A percentile compares a stretch with the other conserved stretches of the same genome.
Conservation (phyloP, 1,140 invertebrate genomes). For the Calycopis cecrops region DNA sequence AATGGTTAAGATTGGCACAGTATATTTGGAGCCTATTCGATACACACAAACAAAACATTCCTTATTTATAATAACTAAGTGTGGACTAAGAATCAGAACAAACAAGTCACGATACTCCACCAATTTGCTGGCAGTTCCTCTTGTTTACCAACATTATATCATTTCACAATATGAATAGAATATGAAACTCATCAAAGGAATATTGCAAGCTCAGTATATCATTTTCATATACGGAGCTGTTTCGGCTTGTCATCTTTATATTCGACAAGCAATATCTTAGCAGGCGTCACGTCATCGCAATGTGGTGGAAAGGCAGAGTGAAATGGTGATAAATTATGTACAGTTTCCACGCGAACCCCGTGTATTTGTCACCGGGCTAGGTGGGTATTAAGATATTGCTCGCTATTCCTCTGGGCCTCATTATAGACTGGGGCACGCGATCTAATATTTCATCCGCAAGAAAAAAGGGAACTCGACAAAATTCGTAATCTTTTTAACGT, state of each 20-base stretch:
- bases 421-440: constrained; percentile 53
- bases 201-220: constrained; percentile 1
- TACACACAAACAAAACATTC: no score
- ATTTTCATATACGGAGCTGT: neutral
- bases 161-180: no score
- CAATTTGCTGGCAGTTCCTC: no score
- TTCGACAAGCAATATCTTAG: constrained; percentile 42
- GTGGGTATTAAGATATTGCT: constrained; percentile 72
- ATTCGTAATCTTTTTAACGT: no score
- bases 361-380: constrained; percentile 66
- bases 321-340: constrained; percentile 70
- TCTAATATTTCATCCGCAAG: constrained; percentile 64
- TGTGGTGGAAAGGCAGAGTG: constrained; percentile 46
- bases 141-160: no score
- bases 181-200: no score
- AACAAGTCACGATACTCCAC: no score
- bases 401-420: constrained; percentile 66
- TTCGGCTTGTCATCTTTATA: constrained; percentile 22
- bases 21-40: no score
- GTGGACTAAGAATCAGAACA: no score
- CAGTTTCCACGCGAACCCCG: constrained; percentile 58
- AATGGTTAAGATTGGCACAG: no score
- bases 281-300: constrained; percentile 46
- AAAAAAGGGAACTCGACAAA: constrained; percentile 32
- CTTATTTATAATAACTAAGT: no score